phyloP scores from a whole-genome alignment of 2,888 invertebrate genomes.

The Limenitis camilla region DNA sequence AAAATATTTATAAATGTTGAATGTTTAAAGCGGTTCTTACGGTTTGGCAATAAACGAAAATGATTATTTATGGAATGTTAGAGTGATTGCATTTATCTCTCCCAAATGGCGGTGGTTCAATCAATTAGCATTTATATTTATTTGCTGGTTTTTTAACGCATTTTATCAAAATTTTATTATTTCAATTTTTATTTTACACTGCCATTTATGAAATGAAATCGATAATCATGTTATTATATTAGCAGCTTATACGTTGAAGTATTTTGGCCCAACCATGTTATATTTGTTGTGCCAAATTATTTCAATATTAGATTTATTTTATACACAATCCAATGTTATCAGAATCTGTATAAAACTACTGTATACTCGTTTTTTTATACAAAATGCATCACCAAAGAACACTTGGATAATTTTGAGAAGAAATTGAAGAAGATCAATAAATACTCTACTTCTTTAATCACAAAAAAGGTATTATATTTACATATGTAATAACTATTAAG shows the following conservation, averaged over 20 bases:
- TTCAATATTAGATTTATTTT: too few species aligned
- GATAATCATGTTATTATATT: too few species aligned
- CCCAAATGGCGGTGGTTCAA: conserved; percentile 21
- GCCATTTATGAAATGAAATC: conserved; percentile 9
- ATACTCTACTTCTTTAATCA: conserved; percentile 4
- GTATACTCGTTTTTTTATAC: conserved; percentile 2
- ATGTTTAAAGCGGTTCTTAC: conserved; percentile 11
- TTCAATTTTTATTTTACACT: conserved; percentile 14
- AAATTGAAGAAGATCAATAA: too few species aligned
- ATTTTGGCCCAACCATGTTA: too few species aligned
- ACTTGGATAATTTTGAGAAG: too few species aligned
- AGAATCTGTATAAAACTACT: too few species aligned
- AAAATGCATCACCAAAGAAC: conserved; percentile 2
- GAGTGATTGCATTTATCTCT: conserved; percentile 57
- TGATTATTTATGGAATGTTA: conserved; percentile 48
- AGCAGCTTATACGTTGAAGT: too few species aligned
- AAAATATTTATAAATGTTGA: conserved; percentile 11
- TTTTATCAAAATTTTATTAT: background rate
- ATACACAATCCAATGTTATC: too few species aligned
- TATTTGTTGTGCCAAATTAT: too few species aligned
- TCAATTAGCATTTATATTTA: conserved; percentile 5
- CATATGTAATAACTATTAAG: too few species aligned
- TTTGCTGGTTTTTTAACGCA: conserved; percentile 4
- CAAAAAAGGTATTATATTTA: background rate
- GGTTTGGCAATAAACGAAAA: conserved; percentile 28